These are phyloP conservation scores for Pyrocoelia pectoralis DNA, from an alignment of 2,888 invertebrate genomes.

Conservation along the genomic window DNA sequence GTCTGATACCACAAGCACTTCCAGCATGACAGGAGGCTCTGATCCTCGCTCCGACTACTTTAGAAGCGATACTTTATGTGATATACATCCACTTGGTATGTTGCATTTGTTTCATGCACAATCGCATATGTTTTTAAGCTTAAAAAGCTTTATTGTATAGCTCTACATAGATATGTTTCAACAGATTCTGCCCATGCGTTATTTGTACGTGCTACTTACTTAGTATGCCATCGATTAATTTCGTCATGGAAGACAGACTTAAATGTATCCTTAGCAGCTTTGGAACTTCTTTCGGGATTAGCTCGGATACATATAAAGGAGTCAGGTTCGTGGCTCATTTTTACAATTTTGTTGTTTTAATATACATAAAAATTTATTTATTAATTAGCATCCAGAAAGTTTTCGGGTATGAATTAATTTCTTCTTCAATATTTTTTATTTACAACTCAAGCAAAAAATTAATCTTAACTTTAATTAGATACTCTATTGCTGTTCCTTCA, in stretches of 20 bases:
- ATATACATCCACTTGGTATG: conserved; percentile 31
- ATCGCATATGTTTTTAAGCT: not conserved
- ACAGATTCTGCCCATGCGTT: conserved; percentile 86
- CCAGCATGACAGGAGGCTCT: conserved; percentile 59
- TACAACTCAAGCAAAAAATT: too few species aligned
- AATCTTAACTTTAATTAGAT: too few species aligned
- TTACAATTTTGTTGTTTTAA: conserved; percentile 5
- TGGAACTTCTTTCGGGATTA: conserved; percentile 89
- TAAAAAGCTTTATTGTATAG: not conserved
- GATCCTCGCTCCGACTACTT: conserved; percentile 45
- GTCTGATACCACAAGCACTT: conserved; percentile 60
- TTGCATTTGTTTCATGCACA: conserved; percentile 45
- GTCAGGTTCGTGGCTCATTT: conserved; percentile 69
- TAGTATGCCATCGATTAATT: conserved; percentile 94
- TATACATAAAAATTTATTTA: conserved; percentile 9
- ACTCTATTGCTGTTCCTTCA: too few species aligned
- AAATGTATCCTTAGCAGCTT: conserved; percentile 91
- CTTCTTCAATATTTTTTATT: not conserved
- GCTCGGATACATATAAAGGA: conserved; percentile 89
- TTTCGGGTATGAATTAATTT: conserved; percentile 59
- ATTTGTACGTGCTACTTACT: conserved; percentile 90
- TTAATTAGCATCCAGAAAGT: conserved; percentile 62
- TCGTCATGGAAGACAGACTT: conserved; percentile 96
- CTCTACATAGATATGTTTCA: conserved; percentile 19
- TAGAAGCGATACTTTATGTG: conserved; percentile 34